phyloP scores from a whole-genome alignment of 2,888 invertebrate species.

The Neoaliturus tenellus region DNA sequence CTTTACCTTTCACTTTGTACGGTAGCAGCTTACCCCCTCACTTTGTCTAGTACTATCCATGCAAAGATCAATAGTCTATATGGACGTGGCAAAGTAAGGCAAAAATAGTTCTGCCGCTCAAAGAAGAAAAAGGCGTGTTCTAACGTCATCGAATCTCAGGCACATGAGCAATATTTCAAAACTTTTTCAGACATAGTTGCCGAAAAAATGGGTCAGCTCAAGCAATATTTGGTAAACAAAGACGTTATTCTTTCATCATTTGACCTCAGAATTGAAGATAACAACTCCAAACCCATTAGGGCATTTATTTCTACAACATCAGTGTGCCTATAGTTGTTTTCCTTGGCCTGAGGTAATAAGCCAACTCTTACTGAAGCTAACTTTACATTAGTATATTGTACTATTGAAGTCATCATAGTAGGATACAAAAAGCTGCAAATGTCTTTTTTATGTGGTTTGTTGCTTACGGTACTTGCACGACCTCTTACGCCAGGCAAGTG shows the following conservation, averaged over 20 bases:
- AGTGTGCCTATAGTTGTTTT: conserved; percentile 42
- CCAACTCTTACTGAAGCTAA: conserved; percentile 2
- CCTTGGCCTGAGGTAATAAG: background rate
- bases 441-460: background rate
- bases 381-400: conserved; percentile 20
- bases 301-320: conserved; percentile 52
- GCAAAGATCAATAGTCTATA: too few species aligned
- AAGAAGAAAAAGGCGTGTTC: conserved; percentile 9
- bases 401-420: conserved; percentile 1
- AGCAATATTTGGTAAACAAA: conserved; percentile 54
- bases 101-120: too few species aligned
- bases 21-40: too few species aligned
- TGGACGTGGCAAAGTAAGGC: too few species aligned
- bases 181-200: conserved; percentile 53
- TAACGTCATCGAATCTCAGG: conserved; percentile 48
- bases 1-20: too few species aligned
- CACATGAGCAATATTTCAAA: conserved; percentile 44
- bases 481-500: conserved; percentile 27
- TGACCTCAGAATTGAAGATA: conserved; percentile 33
- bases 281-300: conserved; percentile 47
- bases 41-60: too few species aligned
- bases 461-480: conserved; percentile 37
- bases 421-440: conserved; percentile 28
- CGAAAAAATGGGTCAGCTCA: conserved; percentile 36
- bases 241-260: conserved; percentile 33